A percentile compares a stretch with the other conserved stretches of the same genome.
Evolutionary conservation across 2,797 vertebrate genomes (phyloP).

Genomic region (Adelosebastes latens): DNA sequence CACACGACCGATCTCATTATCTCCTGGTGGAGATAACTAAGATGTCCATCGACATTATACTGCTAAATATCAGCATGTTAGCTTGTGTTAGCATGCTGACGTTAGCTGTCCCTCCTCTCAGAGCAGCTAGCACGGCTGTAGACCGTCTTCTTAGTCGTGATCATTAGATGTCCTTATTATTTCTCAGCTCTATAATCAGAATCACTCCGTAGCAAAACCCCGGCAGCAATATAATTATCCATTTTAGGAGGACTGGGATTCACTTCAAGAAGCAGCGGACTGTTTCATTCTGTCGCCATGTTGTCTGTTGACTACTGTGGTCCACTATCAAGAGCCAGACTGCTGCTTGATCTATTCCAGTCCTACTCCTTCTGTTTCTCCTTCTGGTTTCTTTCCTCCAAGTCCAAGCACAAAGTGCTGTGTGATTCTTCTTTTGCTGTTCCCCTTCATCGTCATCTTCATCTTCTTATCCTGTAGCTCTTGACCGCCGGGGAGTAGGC

Average conservation of each 20-base stretch:
- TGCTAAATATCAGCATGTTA: not conserved
- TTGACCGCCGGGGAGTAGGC: not conserved
- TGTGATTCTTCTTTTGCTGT: constrained; percentile 5
- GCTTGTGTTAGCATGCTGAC: not conserved
- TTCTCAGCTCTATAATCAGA: constrained; percentile 34
- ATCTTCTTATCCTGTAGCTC: constrained; percentile 16
- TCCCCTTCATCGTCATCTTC: constrained; percentile 4
- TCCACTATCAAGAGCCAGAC: constrained; percentile 58
- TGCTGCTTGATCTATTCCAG: constrained; percentile 62
- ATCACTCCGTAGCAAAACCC: constrained; percentile 39
- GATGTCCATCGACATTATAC: not conserved
- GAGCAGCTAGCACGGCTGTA: not conserved
- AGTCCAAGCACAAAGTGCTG: constrained; percentile 22
- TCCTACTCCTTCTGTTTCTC: constrained; percentile 67
- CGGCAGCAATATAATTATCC: constrained; percentile 39
- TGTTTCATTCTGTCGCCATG: constrained; percentile 70
- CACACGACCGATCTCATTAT: too few species aligned
- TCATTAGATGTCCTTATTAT: constrained; percentile 19
- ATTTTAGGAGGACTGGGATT: constrained; percentile 55
- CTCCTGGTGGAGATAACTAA: too few species aligned
- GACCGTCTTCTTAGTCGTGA: constrained; percentile 6
- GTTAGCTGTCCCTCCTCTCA: not conserved
- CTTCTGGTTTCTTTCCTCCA: constrained; percentile 49
- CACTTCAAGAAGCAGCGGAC: constrained; percentile 55
- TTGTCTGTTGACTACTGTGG: constrained; percentile 56